A percentile compares a stretch with the other conserved stretches of the same genome.
These are phyloP conservation scores for Morinoia aosen DNA, from an alignment of 2,888 invertebrate species.

Conservation along the genomic window DNA sequence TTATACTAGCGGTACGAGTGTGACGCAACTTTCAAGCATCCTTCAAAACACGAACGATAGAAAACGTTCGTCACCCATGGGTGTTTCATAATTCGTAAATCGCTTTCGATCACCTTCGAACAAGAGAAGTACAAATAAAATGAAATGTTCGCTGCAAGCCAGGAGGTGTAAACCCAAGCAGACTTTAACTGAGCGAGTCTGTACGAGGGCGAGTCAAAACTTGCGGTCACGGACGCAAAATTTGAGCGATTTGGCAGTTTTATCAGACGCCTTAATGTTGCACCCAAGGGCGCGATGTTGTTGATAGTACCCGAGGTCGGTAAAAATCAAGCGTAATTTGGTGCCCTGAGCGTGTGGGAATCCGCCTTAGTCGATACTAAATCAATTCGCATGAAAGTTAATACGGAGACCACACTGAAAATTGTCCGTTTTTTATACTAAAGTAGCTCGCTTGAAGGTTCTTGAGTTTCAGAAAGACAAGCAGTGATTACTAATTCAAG, in stretches of 20 bases:
- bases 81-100: neutral
- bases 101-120: neutral
- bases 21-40: neutral
- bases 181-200: neutral
- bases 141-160: neutral
- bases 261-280: constrained; percentile 29
- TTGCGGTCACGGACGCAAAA: neutral
- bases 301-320: neutral
- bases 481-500: neutral
- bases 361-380: constrained; percentile 11
- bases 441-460: neutral
- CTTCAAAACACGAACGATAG: neutral
- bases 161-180: neutral
- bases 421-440: neutral
- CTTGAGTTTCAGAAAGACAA: neutral
- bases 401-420: neutral
- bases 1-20: neutral
- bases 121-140: neutral
- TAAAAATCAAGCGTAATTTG: constrained; percentile 4
- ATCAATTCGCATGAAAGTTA: constrained; percentile 19
- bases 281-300: neutral
- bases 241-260: constrained; percentile 22
- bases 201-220: constrained; percentile 12
- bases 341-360: constrained; percentile 22
- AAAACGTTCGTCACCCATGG: neutral